Evolutionary conservation across 2,113 vertebrate species (phyloP), one percentile per base, ranked within the genome.

Genomic region (Sorex araneus): DNA sequence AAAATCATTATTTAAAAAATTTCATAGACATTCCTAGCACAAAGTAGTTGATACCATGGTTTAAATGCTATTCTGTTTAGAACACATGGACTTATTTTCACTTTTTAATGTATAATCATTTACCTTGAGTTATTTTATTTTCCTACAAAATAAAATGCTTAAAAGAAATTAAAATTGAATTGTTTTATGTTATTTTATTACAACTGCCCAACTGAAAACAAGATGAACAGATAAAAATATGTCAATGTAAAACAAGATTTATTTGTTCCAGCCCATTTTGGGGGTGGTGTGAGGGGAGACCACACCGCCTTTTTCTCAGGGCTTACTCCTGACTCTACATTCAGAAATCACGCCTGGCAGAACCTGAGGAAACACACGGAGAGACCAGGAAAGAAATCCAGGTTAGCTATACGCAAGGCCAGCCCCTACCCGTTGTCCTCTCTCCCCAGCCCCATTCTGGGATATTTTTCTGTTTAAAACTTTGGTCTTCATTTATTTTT

Each of bases 11-110:
- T 82, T 71, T 28, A 30, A 54, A 67, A 79, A 85, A 94, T 54
- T 77, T 10, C 25, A 75, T 60, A 83, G n/a, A 54, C n/a, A 76
- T 94, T 43, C 88, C 64, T 84, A 66, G 40, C n/a, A 94, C 74
- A 18, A 64, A 43, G 8, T 45, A 30, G 13, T 75, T 77, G 81
- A 85, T 66, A 76, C n/a, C 74, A 66, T 64, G 34, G 71, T 80
- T 90, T 89, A 94, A 86, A 45, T 81, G 40, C n/a, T 89, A 76
- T 80, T 74, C 28, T 92, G n/a, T 80, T 89, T 90, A 54, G 2
- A 66, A 57, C 80, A 80, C 36, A 54, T 71, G 43, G 27, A 43
- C 45, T 86, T 28, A 69, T 60, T 90, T 84, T 76, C 64, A 36
- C 45, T 86, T 93, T 93, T 60, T 60, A 60, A 60, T 60, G 57